Evolutionary conservation across 2,888 invertebrate genomes (phyloP).

Genomic region (Hesperia comma): DNA sequence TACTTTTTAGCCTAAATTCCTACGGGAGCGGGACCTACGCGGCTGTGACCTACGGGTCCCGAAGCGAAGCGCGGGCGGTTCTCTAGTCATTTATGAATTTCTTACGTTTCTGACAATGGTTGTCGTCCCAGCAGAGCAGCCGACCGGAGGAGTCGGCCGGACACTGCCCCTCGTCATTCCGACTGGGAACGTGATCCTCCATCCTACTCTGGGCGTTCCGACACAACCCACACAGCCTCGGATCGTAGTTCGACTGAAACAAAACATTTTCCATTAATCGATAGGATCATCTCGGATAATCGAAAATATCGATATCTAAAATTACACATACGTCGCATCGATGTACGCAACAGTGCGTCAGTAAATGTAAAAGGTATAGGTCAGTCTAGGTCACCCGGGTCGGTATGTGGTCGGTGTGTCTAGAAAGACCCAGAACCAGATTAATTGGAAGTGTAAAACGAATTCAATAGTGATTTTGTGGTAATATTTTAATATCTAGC

Average conservation of each 20-base stretch:
- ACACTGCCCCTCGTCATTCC: conserved; percentile 50
- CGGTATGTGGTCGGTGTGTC: not conserved
- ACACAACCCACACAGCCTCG: conserved; percentile 71
- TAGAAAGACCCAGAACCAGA: not conserved
- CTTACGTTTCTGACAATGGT: conserved; percentile 87
- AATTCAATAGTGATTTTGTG: not conserved
- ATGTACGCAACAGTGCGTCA: not conserved
- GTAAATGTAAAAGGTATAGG: not conserved
- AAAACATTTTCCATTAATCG: conserved; percentile 5
- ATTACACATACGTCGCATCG: not conserved
- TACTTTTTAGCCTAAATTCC: too few species aligned
- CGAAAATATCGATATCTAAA: not conserved
- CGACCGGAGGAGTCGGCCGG: conserved; percentile 71
- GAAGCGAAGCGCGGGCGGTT: too few species aligned
- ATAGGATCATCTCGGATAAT: too few species aligned
- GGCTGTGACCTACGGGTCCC: too few species aligned
- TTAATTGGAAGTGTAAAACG: not conserved
- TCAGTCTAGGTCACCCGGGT: conserved; percentile 3
- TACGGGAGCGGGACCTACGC: too few species aligned
- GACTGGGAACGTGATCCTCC: conserved; percentile 55
- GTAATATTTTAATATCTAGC: too few species aligned
- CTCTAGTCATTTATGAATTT: too few species aligned
- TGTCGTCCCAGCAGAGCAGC: conserved; percentile 91
- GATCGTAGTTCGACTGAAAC: conserved; percentile 82
- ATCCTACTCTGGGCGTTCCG: conserved; percentile 67